phyloP scores from a whole-genome alignment of 1,140 invertebrate genomes.

The Drosophila gunungcola region DNA sequence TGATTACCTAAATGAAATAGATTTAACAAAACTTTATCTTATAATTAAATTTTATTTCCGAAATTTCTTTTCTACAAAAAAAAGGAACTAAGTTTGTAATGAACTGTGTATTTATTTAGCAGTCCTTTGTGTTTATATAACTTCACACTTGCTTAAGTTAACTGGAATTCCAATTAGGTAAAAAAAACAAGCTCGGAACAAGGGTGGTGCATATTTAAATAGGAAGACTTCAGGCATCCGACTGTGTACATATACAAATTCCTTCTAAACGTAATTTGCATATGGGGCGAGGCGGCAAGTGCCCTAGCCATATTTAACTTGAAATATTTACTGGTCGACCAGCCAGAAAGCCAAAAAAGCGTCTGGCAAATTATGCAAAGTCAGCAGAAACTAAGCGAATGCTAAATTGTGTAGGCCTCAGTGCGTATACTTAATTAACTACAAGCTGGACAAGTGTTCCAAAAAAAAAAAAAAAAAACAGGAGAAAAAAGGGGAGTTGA shows the following conservation, averaged over 20 bases:
- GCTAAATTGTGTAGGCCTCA: constrained; percentile 57
- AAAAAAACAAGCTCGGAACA: constrained; percentile 12
- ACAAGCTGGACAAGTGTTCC: constrained; percentile 59
- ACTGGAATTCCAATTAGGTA: constrained; percentile 33
- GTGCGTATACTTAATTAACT: constrained; percentile 79
- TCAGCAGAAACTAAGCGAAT: constrained; percentile 64
- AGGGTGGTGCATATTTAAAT: constrained; percentile 31
- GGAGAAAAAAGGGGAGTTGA: neutral
- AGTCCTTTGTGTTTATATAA: neutral
- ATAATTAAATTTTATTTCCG: neutral
- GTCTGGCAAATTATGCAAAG: constrained; percentile 72
- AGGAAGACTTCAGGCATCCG: constrained; percentile 23
- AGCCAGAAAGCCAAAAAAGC: constrained; percentile 42
- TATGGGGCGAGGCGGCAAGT: constrained; percentile 51
- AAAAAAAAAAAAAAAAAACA: constrained; percentile 12
- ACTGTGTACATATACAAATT: constrained; percentile 28
- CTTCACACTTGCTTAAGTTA: constrained; percentile 28
- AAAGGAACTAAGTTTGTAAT: too few relatives aligned
- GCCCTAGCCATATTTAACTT: constrained; percentile 60
- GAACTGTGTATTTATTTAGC: constrained; percentile 1
- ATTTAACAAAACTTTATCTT: too few relatives aligned
- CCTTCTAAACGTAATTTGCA: constrained; percentile 71
- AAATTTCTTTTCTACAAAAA: neutral
- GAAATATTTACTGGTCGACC: constrained; percentile 52
- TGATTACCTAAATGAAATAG: neutral